Conservation (phyloP, 2,113 vertebrate species). For the Uropsilus gracilis region DNA sequence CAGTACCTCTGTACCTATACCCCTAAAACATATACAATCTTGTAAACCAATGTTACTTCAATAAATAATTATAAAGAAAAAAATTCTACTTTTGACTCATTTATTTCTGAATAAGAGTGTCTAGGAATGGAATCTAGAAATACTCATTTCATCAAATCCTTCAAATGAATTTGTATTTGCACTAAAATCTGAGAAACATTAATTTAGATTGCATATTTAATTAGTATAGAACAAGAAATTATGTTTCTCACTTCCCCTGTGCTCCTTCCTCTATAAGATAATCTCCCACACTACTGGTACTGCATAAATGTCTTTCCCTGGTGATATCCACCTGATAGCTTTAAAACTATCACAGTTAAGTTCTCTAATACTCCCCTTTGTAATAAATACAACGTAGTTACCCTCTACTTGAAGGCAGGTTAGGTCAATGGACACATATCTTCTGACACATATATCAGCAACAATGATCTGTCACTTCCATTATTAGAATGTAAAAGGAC, state of each 20-base stretch:
- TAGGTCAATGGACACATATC: neutral
- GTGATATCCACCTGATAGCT: neutral
- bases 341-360: neutral
- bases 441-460: neutral
- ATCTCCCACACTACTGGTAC: neutral
- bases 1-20: no score
- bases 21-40: no score
- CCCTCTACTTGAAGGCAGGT: neutral
- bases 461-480: neutral
- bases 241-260: neutral
- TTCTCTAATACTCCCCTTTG: neutral
- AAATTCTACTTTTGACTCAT: neutral
- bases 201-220: neutral
- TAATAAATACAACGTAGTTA: neutral
- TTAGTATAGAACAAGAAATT: neutral
- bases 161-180: neutral
- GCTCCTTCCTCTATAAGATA: neutral
- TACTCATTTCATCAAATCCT: neutral
- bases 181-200: neutral
- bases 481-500: neutral
- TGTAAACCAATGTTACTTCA: no score
- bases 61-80: no score
- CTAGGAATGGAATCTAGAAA: neutral
- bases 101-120: conserved; percentile 11
- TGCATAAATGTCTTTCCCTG: neutral